Evolutionary conservation across 2,888 invertebrate species (phyloP).

Genomic region (Miltochrista miniata): DNA sequence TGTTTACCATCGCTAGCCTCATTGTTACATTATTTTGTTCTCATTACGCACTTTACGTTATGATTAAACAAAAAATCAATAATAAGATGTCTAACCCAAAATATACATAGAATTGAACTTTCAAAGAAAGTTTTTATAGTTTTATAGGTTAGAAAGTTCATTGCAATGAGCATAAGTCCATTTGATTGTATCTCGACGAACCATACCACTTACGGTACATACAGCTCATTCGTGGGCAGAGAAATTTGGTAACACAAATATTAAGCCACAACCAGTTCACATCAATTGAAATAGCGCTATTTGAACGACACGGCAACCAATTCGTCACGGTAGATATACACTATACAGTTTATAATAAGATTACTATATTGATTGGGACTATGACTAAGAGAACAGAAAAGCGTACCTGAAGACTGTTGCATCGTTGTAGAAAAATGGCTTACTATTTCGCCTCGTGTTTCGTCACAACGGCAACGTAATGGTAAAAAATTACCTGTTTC

Average conservation of each 20-base stretch:
- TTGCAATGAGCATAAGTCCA: conserved; percentile 56
- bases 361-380: no score
- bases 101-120: not conserved
- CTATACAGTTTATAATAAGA: not conserved
- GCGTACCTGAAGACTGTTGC: no score
- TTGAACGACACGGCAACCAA: conserved; percentile 61
- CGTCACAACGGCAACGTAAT: no score
- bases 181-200: conserved; percentile 69
- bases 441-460: no score
- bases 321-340: conserved; percentile 55
- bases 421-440: no score
- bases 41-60: conserved; percentile 13
- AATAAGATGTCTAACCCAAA: not conserved
- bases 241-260: conserved; percentile 72
- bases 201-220: conserved; percentile 67
- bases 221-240: conserved; percentile 63
- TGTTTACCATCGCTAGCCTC: conserved; percentile 33
- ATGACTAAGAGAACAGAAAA: no score
- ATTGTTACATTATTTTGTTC: no score
- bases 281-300: conserved; percentile 66
- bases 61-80: not conserved
- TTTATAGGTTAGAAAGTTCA: conserved; percentile 72
- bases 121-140: conserved; percentile 18
- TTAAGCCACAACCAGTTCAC: conserved; percentile 64
- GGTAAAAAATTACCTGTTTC: no score